Conservation (phyloP, 1,140 invertebrate genomes). For the Myzus persicae region DNA sequence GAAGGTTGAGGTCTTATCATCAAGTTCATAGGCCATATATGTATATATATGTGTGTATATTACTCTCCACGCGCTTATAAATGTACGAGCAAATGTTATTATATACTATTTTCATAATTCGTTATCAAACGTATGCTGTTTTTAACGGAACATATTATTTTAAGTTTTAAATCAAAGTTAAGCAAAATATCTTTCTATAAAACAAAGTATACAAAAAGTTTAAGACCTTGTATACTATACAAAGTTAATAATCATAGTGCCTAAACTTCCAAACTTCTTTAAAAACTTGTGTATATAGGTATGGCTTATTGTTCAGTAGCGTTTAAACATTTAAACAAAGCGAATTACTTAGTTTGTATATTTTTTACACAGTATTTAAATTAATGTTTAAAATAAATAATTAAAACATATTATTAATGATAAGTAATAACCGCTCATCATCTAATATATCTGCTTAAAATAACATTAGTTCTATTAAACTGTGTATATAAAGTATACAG, state of each 20-base stretch:
- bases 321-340: background rate
- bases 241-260: background rate
- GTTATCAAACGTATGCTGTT: background rate
- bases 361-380: too few species aligned
- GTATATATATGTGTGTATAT: too few species aligned
- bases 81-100: background rate
- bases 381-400: background rate
- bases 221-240: background rate
- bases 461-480: background rate
- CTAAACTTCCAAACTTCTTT: background rate
- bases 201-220: background rate
- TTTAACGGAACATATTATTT: background rate
- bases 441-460: background rate
- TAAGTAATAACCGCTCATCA: too few species aligned
- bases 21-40: constrained; percentile 14
- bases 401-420: background rate
- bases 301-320: background rate
- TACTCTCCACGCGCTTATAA: background rate
- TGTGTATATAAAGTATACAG: background rate
- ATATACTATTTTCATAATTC: background rate
- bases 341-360: too few species aligned
- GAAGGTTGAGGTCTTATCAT: constrained; percentile 31
- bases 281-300: background rate
- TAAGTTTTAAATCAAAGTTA: background rate
- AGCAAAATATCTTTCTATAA: background rate